Evolutionary conservation across 2,888 invertebrate genomes (phyloP).

Genomic region (Melipona bicolor): DNA sequence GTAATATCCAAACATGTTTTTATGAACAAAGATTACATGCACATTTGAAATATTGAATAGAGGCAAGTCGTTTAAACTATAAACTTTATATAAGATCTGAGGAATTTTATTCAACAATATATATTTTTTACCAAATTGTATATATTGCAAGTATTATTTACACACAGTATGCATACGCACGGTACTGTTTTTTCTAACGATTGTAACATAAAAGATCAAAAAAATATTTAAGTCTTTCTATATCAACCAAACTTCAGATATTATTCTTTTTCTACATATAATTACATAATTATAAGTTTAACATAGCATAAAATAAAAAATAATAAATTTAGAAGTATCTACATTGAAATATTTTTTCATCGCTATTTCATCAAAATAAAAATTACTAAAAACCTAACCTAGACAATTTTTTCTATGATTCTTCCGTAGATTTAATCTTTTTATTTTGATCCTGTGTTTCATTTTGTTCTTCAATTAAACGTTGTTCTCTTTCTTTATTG

Average conservation of each 20-base stretch:
- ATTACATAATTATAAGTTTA: constrained; percentile 23
- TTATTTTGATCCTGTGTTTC: constrained; percentile 10
- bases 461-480: constrained; percentile 4
- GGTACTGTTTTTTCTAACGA: constrained; percentile 8
- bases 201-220: constrained; percentile 28
- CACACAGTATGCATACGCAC: constrained; percentile 19
- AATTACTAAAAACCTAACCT: neutral
- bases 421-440: constrained; percentile 22
- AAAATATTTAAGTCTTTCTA: constrained; percentile 27
- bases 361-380: neutral
- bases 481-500: constrained; percentile 56
- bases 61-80: constrained; percentile 22
- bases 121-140: constrained; percentile 53
- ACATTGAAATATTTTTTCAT: constrained; percentile 14
- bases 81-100: constrained; percentile 29
- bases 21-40: neutral
- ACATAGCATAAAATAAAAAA: neutral
- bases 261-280: constrained; percentile 37
- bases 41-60: neutral
- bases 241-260: constrained; percentile 43
- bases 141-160: constrained; percentile 46
- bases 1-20: neutral
- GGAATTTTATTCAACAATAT: constrained; percentile 33
- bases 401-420: constrained; percentile 1
- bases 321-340: constrained; percentile 60